These are phyloP conservation scores for Reticulitermes lucifugus DNA, from an alignment of 2,888 invertebrate genomes.

Conservation along the genomic window DNA sequence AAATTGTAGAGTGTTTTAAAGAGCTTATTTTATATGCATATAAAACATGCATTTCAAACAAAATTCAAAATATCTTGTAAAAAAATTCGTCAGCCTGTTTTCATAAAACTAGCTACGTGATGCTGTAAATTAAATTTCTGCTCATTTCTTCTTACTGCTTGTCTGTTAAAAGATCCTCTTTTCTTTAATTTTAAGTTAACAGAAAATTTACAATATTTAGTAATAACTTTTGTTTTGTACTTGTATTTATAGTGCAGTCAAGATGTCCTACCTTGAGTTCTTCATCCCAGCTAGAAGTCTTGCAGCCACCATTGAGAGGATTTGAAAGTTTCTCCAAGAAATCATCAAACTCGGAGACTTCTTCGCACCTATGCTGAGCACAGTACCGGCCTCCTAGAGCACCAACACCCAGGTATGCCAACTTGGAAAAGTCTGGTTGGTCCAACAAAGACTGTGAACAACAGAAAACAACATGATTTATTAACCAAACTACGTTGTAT, in stretches of 20 bases:
- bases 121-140: not conserved
- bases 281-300: constrained; percentile 71
- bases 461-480: too few species aligned
- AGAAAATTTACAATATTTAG: not conserved
- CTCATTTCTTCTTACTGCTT: not conserved
- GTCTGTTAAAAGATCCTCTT: not conserved
- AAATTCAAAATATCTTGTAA: too few species aligned
- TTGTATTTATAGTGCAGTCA: not conserved
- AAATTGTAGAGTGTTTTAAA: too few species aligned
- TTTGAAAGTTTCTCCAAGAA: constrained; percentile 72
- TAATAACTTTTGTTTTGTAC: not conserved
- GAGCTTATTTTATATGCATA: too few species aligned
- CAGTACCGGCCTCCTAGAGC: constrained; percentile 79
- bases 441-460: constrained; percentile 70
- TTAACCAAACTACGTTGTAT: not conserved
- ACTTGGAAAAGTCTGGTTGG: constrained; percentile 71
- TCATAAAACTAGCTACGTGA: too few species aligned
- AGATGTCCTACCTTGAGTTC: constrained; percentile 69
- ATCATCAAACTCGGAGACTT: constrained; percentile 71
- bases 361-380: constrained; percentile 73
- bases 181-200: not conserved
- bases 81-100: too few species aligned
- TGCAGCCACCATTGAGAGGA: constrained; percentile 66
- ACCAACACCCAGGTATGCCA: constrained; percentile 80
- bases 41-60: too few species aligned